Conservation (phyloP, 1,140 invertebrate genomes). For the Eriocheir sinensis region DNA sequence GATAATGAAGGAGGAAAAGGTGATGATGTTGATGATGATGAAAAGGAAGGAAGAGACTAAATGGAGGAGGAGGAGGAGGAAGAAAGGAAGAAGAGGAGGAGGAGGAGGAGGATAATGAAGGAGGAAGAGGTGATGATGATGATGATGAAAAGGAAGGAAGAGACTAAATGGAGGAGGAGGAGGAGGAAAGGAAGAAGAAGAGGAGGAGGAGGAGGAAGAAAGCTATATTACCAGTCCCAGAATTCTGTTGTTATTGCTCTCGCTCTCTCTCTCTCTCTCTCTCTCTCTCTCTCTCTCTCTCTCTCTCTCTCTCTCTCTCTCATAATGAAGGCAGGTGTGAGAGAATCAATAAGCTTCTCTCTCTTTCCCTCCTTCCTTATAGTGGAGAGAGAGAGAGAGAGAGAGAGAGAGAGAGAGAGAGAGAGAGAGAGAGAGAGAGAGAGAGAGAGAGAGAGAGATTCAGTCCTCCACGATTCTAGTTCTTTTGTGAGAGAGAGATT, state of each 20-base stretch:
- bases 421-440: no score
- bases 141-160: not conserved
- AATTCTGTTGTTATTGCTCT: not conserved
- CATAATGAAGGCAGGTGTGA: slow-evolving; percentile 15
- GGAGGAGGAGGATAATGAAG: not conserved
- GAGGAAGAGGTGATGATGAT: not conserved
- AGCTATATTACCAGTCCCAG: not conserved
- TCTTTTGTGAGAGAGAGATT: not conserved
- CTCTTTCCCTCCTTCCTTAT: not conserved
- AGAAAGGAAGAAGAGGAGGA: not conserved
- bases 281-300: slow-evolving; percentile 22
- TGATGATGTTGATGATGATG: not conserved
- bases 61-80: not conserved
- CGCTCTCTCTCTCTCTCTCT: slow-evolving; percentile 13
- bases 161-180: not conserved
- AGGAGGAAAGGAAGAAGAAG: not conserved
- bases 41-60: not conserved
- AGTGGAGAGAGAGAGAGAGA: not conserved
- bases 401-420: not conserved
- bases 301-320: slow-evolving; percentile 22
- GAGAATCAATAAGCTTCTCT: slow-evolving; percentile 5
- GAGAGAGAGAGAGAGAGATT: no score
- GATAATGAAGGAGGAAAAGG: not conserved
- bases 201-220: not conserved
- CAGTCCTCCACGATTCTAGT: not conserved